Conservation (phyloP, 64 coral and sea anemone species). For the Exaiptasia diaphana region DNA sequence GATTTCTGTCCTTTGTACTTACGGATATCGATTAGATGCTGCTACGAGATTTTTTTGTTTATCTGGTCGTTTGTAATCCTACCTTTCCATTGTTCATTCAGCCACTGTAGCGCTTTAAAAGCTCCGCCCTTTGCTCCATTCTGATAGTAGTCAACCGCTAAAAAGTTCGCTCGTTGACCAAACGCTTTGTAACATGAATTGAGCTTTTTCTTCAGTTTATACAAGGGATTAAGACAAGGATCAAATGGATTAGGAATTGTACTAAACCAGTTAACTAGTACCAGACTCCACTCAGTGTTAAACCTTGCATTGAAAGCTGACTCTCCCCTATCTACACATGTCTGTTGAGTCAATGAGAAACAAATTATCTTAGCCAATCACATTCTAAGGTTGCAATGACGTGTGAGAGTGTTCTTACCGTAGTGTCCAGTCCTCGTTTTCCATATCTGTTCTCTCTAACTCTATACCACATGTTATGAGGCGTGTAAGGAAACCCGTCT, state of each 20-base stretch:
- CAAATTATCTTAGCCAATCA: no score
- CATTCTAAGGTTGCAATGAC: background rate
- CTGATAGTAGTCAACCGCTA: conserved; percentile 85
- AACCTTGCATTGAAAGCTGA: conserved; percentile 22
- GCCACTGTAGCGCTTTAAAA: conserved; percentile 78
- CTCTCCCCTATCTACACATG: conserved; percentile 73
- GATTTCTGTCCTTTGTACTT: no score
- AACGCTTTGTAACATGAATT: conserved; percentile 72
- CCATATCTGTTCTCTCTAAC: conserved; percentile 93
- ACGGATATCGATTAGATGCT: no score
- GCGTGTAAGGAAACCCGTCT: conserved; percentile 75
- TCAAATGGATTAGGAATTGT: conserved; percentile 57
- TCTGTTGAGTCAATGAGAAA: conserved; percentile 10
- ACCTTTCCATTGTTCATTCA: conserved; percentile 71
- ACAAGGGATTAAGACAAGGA: conserved; percentile 84
- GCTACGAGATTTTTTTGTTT: no score
- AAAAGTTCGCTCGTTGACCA: conserved; percentile 82
- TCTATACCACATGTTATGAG: conserved; percentile 85
- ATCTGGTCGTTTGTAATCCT: no score
- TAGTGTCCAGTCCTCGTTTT: conserved; percentile 25
- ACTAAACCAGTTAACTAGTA: conserved; percentile 88
- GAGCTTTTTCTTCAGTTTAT: conserved; percentile 55
- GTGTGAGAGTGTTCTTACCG: conserved; percentile 17
- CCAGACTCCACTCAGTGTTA: conserved; percentile 43
- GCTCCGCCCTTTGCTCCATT: conserved; percentile 59